A percentile compares a stretch with the other conserved stretches of the same genome.
Evolutionary conservation across 2,113 vertebrate genomes (phyloP).

Genomic region (Salvelinus alpinus): DNA sequence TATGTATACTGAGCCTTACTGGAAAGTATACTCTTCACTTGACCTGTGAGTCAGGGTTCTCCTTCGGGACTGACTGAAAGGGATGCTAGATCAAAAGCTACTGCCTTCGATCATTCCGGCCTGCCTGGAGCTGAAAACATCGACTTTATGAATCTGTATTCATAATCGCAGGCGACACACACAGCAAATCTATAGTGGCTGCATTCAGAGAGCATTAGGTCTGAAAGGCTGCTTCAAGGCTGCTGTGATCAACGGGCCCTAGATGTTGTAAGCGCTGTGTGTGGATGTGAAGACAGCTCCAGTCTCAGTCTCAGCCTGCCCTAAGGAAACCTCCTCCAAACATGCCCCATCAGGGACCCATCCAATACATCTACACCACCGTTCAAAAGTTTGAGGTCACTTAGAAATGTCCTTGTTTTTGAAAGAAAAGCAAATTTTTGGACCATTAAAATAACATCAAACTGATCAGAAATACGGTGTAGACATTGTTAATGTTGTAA

Average conservation of each 20-base stretch:
- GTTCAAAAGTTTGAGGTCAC: too few species aligned
- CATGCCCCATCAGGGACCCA: slow-evolving; percentile 48
- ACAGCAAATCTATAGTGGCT: slow-evolving; percentile 60
- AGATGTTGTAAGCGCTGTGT: slow-evolving; percentile 31
- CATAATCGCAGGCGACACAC: slow-evolving; percentile 53
- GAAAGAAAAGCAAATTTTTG: too few species aligned
- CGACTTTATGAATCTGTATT: slow-evolving; percentile 66
- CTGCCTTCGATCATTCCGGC: slow-evolving; percentile 1
- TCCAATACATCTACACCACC: slow-evolving; percentile 33
- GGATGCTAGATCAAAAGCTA: slow-evolving; percentile 13
- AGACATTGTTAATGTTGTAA: too few species aligned
- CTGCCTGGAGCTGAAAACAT: slow-evolving; percentile 36
- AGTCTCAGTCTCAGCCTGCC: neutral
- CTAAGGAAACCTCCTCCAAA: slow-evolving; percentile 1
- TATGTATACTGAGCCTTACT: too few species aligned
- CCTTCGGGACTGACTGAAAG: slow-evolving; percentile 20
- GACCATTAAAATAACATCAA: too few species aligned
- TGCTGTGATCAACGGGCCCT: slow-evolving; percentile 58
- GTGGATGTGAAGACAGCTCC: neutral
- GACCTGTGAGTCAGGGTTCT: slow-evolving; percentile 30
- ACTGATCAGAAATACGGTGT: too few species aligned
- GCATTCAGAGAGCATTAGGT: slow-evolving; percentile 53
- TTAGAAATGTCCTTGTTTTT: too few species aligned
- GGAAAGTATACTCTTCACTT: neutral
- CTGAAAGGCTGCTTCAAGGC: slow-evolving; percentile 58